phyloP scores from a whole-genome alignment of 30 jellyfish, hydroid and myxozoan species.

The Chrysaora quinquecirrha region DNA sequence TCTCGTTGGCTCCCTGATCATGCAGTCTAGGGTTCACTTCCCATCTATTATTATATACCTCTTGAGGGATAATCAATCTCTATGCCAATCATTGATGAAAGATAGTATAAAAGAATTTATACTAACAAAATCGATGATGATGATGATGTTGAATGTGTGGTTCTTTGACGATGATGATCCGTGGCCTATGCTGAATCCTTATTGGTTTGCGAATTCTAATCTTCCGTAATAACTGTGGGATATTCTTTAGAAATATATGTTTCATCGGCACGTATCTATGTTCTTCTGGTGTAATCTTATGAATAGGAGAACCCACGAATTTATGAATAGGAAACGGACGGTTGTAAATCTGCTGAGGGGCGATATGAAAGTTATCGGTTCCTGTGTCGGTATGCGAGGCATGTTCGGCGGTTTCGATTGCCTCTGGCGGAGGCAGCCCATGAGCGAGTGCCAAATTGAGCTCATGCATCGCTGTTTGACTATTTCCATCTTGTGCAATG shows the following conservation, averaged over 20 bases:
- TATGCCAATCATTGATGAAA: too few relatives aligned
- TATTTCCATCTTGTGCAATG: constrained; percentile 59
- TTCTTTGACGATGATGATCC: constrained; percentile 66
- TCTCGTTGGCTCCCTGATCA: too few relatives aligned
- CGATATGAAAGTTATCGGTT: constrained; percentile 7
- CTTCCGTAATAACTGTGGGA: constrained; percentile 42
- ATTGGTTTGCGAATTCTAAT: constrained; percentile 26
- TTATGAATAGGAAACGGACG: constrained; percentile 52
- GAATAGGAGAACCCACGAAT: constrained; percentile 54
- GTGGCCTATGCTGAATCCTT: constrained; percentile 63
- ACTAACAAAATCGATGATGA: constrained; percentile 53
- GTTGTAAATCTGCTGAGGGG: constrained; percentile 19
- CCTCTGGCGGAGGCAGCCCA: constrained; percentile 44
- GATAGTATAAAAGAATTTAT: too few relatives aligned
- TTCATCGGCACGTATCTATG: constrained; percentile 70
- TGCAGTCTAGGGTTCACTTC: too few relatives aligned
- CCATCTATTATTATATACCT: too few relatives aligned
- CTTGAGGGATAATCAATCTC: too few relatives aligned
- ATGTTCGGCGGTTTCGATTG: constrained; percentile 32
- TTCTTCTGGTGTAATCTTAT: constrained; percentile 49
- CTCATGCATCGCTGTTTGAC: constrained; percentile 55
- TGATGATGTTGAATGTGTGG: constrained; percentile 46
- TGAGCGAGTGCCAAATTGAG: constrained; percentile 45
- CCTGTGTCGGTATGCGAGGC: constrained; percentile 42
- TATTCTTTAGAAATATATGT: constrained; percentile 50